Conservation (phyloP, 1,140 invertebrate genomes). For the Centruroides vittatus region DNA sequence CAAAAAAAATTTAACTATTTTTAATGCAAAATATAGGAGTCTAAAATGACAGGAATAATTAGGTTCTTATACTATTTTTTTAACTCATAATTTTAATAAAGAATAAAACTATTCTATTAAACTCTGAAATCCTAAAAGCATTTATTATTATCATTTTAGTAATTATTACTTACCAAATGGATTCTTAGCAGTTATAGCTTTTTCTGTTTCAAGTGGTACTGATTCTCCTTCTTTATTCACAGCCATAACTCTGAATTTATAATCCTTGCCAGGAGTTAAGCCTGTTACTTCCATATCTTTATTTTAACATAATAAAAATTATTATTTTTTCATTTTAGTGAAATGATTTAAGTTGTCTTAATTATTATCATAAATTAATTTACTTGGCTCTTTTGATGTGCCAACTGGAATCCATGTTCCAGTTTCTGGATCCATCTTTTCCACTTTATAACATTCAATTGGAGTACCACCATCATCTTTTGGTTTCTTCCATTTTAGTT, state of each 20-base stretch:
- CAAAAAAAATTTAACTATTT: too few relatives aligned
- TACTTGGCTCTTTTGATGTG: constrained; percentile 38
- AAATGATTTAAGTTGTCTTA: too few relatives aligned
- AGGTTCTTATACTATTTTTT: too few relatives aligned
- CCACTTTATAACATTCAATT: constrained; percentile 79
- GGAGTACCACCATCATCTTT: constrained; percentile 78
- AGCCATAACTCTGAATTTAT: constrained; percentile 86
- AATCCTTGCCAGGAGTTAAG: constrained; percentile 76
- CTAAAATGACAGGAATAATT: too few relatives aligned
- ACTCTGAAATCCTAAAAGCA: too few relatives aligned
- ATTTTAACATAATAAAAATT: too few relatives aligned
- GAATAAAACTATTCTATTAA: too few relatives aligned
- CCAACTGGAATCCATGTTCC: constrained; percentile 65
- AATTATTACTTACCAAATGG: constrained; percentile 54
- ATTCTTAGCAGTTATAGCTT: constrained; percentile 86
- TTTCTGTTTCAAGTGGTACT: constrained; percentile 72
- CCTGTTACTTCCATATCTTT: constrained; percentile 70
- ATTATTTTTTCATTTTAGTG: too few relatives aligned
- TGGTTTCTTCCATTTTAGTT: constrained; percentile 90
- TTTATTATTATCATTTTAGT: too few relatives aligned
- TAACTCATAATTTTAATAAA: too few relatives aligned
- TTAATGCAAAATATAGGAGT: too few relatives aligned
- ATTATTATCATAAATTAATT: constrained; percentile 30
- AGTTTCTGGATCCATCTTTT: constrained; percentile 85
- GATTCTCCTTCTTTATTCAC: constrained; percentile 95